Percentiles rank a stretch among this genome's conserved stretches.
Conservation (phyloP, 2,113 vertebrate species). For the Aix galericulata region DNA sequence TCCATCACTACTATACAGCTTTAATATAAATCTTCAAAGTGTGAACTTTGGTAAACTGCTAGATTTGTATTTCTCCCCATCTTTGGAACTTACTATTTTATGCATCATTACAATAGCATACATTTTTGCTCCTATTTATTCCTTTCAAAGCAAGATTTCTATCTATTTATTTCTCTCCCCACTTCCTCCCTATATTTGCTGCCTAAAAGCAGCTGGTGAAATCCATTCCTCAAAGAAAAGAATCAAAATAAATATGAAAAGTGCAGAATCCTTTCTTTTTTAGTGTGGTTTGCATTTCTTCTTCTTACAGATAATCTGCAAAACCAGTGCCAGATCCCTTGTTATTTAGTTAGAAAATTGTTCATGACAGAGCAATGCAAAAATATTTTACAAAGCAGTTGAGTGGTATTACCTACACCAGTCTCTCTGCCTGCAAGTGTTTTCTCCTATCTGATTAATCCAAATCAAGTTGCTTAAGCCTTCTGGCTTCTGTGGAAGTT, state of each 20-base stretch:
- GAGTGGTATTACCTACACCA: neutral
- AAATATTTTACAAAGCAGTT: neutral
- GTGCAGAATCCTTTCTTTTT: neutral
- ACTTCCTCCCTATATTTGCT: neutral
- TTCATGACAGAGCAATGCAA: neutral
- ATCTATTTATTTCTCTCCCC: neutral
- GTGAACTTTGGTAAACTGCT: neutral
- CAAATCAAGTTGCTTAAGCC: neutral
- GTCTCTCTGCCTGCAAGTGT: neutral
- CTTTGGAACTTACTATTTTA: neutral
- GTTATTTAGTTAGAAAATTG: neutral
- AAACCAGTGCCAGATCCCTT: neutral
- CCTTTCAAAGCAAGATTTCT: neutral
- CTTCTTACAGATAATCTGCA: neutral
- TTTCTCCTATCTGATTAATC: conserved; percentile 12
- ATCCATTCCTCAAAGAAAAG: neutral
- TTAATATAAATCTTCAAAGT: neutral
- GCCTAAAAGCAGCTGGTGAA: neutral
- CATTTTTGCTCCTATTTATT: neutral
- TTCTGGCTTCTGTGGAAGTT: neutral
- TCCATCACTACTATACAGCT: neutral
- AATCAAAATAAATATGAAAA: neutral
- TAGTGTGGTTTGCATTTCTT: neutral
- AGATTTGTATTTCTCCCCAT: neutral
- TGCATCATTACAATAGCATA: neutral